Evolutionary conservation across 2,888 invertebrate genomes (phyloP), one percentile per base, ranked within the genome.

Genomic region (Oscheius sp.): DNA sequence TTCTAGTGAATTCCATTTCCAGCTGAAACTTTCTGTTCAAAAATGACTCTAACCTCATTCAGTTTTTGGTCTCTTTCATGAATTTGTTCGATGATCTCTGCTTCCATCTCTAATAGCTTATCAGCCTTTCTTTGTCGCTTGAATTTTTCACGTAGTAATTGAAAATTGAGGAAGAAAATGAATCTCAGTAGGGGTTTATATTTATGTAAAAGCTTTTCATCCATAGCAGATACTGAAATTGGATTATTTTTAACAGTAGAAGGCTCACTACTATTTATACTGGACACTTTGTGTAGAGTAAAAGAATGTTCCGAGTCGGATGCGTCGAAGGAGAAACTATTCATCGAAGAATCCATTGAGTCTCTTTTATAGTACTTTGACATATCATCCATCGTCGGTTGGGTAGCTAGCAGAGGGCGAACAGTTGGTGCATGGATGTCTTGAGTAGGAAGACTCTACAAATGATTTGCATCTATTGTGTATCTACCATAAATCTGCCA

Each of bases 111-210:
- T 8, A 76, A 47, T 8, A 82, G 57, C 49, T 81, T 79, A 30
- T 81, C 80, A 30, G 82, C 78, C 49, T 80, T 80, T 22, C 82
- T 54, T 45, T 77, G 73, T 41, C 68, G 67, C 59, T 78, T 50
- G 28, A 77, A 75, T 41, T 75, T 77, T 45, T 72, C 76, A 71
- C 72, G 73, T 8, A 70, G 49, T 26, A 70, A 64, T 4, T 73
- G 71, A 66, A 82, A 82, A 50, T 75, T 63, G n/a, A 82, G 67
- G 65, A 77, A 82, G 50, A 78, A 76, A 68, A 78, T 69, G 61
- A 82, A 78, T 8, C 80, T 75, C 1, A 82, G 71, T 14, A 82
- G 73, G 4, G 76, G 74, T 2, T 80, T 77, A 69, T 82, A 80
- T 47, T 73, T 74, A 9, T 70, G 73, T 6, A 77, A 70, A 41